A percentile compares a stretch with the other conserved stretches of the same genome.
phyloP scores from a whole-genome alignment of 2,113 vertebrate genomes.

The Campylomormyrus numenius region DNA sequence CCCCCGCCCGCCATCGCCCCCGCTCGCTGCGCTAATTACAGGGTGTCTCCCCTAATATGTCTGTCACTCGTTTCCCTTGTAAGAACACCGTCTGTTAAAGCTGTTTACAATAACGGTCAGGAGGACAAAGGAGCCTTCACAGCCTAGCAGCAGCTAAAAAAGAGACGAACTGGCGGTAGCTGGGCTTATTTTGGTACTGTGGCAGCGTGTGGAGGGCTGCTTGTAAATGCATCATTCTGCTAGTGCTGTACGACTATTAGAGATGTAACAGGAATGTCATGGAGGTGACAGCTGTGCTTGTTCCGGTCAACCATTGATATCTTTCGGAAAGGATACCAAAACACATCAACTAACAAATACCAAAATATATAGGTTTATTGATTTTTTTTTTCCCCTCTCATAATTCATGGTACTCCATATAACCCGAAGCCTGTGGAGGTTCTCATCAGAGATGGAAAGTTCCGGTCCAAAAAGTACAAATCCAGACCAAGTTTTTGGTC shows the following conservation, averaged over 20 bases:
- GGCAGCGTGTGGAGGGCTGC: background rate
- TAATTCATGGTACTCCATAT: background rate
- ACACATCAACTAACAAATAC: background rate
- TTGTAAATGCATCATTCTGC: background rate
- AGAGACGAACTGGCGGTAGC: too few species aligned
- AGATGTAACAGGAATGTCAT: background rate
- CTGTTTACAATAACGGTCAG: background rate
- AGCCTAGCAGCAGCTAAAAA: background rate
- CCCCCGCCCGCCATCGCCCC: background rate
- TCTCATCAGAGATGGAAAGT: background rate
- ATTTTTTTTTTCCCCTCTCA: background rate
- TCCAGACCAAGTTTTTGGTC: background rate
- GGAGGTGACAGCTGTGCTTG: background rate
- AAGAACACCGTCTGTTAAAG: background rate
- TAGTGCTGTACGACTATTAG: background rate
- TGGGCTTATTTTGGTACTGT: background rate
- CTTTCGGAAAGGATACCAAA: background rate
- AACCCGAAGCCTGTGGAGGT: background rate
- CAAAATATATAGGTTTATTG: background rate
- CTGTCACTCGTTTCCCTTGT: background rate
- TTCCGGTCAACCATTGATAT: background rate
- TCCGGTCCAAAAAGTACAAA: background rate
- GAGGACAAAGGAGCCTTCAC: background rate
- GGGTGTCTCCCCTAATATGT: background rate
- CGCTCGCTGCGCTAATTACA: background rate